Evolutionary conservation across 2,113 vertebrate species (phyloP).

Genomic region (Dromaius novaehollandiae): DNA sequence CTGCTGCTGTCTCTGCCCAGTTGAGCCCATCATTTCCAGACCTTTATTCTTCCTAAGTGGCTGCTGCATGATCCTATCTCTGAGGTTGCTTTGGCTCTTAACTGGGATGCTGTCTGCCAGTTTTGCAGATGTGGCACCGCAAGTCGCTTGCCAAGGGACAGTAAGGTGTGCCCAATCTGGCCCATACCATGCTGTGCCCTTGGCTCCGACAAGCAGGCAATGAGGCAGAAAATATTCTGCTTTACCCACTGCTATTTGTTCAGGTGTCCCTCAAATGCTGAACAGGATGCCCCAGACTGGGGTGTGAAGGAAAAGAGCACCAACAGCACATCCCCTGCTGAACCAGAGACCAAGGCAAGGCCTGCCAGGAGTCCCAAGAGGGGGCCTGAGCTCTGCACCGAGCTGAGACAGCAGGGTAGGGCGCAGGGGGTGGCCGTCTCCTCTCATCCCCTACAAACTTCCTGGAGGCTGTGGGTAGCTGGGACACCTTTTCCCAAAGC

Average conservation of each 20-base stretch:
- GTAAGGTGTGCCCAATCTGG: accelerated
- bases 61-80: accelerated
- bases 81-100: background rate
- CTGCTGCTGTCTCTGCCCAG: background rate
- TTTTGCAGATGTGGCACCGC: accelerated
- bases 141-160: accelerated
- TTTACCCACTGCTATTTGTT: accelerated
- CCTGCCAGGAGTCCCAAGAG: accelerated
- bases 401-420: accelerated
- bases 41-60: background rate
- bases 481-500: no score
- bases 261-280: background rate
- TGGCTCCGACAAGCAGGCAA: background rate
- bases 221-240: no score
- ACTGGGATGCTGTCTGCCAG: background rate
- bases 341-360: background rate
- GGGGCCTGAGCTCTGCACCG: background rate
- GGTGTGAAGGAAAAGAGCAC: background rate
- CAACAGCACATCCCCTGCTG: background rate
- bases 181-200: accelerated
- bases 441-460: background rate
- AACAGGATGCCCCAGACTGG: background rate
- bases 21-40: background rate
- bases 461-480: no score
- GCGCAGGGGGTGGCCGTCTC: accelerated